Conservation (phyloP, 2,888 invertebrate species). For the Agonopterix heracliana region DNA sequence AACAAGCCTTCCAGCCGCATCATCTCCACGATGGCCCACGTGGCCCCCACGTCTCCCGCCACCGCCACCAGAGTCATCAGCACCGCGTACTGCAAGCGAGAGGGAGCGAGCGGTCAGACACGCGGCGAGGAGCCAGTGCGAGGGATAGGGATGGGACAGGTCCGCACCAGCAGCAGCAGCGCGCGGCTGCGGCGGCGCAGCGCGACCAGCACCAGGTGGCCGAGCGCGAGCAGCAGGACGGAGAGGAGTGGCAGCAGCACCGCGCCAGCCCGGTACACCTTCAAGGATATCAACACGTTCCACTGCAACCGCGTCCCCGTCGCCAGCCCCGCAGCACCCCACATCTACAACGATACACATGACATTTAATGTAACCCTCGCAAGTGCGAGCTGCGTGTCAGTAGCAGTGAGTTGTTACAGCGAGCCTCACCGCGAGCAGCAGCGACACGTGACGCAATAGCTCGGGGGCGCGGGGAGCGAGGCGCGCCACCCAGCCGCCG, state of each 20-base stretch:
- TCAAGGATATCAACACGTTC: slow-evolving; percentile 51
- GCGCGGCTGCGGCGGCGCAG: slow-evolving; percentile 16
- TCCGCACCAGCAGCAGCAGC: slow-evolving; percentile 15
- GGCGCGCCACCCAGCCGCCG: too few species aligned
- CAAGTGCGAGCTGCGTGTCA: too few species aligned
- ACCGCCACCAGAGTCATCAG: slow-evolving; percentile 21
- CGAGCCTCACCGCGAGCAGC: slow-evolving; percentile 44
- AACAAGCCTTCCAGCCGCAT: slow-evolving; percentile 11
- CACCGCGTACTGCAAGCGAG: slow-evolving; percentile 27
- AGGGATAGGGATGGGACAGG: too few species aligned
- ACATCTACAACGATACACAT: slow-evolving; percentile 21
- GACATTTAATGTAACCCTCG: too few species aligned
- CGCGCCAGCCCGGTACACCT: slow-evolving; percentile 33
- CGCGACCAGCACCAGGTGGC: slow-evolving; percentile 32
- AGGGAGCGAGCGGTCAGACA: too few species aligned
- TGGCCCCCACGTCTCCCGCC: slow-evolving; percentile 22
- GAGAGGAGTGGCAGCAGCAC: slow-evolving; percentile 19
- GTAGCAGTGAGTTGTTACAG: neutral
- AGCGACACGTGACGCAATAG: slow-evolving; percentile 49
- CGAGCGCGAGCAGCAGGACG: slow-evolving; percentile 29
- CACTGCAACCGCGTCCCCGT: slow-evolving; percentile 56
- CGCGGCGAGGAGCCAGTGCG: neutral
- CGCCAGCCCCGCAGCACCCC: slow-evolving; percentile 46
- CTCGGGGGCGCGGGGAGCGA: slow-evolving; percentile 24
- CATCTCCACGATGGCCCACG: slow-evolving; percentile 31